Evolutionary conservation across 2,113 vertebrate species (phyloP).

Genomic region (Thamnaconus septentrionalis): DNA sequence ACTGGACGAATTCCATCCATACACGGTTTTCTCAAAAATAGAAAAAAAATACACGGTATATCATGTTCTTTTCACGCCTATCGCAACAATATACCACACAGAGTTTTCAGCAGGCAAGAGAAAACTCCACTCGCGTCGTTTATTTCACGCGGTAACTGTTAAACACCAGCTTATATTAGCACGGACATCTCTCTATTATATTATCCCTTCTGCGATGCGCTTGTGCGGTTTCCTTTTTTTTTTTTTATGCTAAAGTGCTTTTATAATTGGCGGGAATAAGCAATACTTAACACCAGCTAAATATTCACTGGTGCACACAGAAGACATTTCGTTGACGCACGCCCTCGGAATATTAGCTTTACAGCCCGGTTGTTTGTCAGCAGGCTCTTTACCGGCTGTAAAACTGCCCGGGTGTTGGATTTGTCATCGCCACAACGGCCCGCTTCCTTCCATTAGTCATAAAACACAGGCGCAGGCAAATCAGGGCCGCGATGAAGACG

Average conservation of each 20-base stretch:
- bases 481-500: conserved; percentile 71
- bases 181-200: conserved; percentile 7
- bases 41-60: no score
- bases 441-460: conserved; percentile 88
- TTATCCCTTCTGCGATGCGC: conserved; percentile 17
- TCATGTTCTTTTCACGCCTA: no score
- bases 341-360: conserved; percentile 89
- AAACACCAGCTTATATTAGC: neutral
- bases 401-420: conserved; percentile 88
- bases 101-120: no score
- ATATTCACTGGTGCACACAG: conserved; percentile 55
- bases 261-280: conserved; percentile 85
- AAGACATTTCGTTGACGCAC: conserved; percentile 83
- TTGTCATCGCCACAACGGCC: conserved; percentile 87
- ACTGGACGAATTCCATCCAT: no score
- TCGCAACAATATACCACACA: no score
- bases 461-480: conserved; percentile 77
- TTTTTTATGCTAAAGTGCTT: conserved; percentile 66
- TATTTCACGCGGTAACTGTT: neutral
- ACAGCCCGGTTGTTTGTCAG: conserved; percentile 80
- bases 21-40: no score
- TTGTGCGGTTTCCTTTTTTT: conserved; percentile 37
- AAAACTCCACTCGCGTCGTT: no score
- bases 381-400: conserved; percentile 92
- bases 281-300: conserved; percentile 84